Conservation (phyloP, 2,113 vertebrate species). For the Sarotherodon lohbergeri region DNA sequence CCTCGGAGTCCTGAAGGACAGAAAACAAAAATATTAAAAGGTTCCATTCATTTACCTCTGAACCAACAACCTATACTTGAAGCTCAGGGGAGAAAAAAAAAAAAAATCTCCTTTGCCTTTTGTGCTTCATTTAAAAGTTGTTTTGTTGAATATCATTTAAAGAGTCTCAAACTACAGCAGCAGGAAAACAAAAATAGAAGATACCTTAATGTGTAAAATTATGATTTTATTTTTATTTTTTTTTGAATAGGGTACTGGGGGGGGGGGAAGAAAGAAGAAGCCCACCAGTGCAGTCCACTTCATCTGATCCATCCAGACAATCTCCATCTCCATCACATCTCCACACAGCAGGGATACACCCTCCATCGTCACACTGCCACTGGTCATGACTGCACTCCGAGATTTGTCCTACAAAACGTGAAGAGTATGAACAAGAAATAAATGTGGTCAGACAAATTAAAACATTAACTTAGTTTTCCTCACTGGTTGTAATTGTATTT, state of each 20-base stretch:
- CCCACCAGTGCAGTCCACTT: slow-evolving; percentile 78
- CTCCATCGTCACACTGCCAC: slow-evolving; percentile 87
- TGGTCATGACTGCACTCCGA: slow-evolving; percentile 36
- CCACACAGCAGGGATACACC: slow-evolving; percentile 76
- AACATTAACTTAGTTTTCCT: not conserved
- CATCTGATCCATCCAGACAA: slow-evolving; percentile 88
- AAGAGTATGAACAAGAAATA: not conserved
- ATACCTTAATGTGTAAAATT: not conserved
- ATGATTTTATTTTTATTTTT: not conserved
- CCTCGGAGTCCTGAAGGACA: not conserved
- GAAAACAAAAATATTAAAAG: not conserved
- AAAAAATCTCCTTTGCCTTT: not conserved
- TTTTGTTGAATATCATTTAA: not conserved
- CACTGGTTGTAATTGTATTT: not conserved
- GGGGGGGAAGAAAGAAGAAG: too few relatives aligned
- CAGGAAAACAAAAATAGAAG: not conserved
- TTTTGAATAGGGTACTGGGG: fast-evolving
- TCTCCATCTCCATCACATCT: slow-evolving; percentile 80
- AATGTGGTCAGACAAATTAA: not conserved
- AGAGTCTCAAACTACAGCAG: not conserved
- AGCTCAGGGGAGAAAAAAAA: not conserved
- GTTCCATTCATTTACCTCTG: not conserved
- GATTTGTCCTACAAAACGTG: slow-evolving; percentile 20
- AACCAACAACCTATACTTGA: not conserved
- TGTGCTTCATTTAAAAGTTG: not conserved